These are phyloP conservation scores for Platycercus adscitus DNA, from an alignment of 2,113 vertebrate genomes.

Conservation along the genomic window DNA sequence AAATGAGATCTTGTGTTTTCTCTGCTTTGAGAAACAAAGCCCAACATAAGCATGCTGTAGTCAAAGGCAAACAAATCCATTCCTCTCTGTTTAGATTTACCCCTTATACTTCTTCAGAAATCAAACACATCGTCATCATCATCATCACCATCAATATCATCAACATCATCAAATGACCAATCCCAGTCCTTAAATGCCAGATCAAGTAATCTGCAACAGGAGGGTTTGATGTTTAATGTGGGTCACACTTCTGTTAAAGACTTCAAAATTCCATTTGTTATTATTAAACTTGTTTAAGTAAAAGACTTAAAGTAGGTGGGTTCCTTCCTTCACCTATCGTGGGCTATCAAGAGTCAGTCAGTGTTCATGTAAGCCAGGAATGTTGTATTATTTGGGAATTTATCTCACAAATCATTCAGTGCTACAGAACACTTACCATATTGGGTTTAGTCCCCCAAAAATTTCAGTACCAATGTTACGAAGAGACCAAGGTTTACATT, in stretches of 20 bases:
- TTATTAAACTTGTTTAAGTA: neutral
- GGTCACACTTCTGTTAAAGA: neutral
- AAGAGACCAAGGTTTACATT: neutral
- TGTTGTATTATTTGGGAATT: neutral
- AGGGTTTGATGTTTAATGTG: constrained; percentile 76
- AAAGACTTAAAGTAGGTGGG: neutral
- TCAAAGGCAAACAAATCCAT: constrained; percentile 68
- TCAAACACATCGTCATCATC: constrained; percentile 94
- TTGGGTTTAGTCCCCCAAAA: neutral
- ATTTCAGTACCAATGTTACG: neutral
- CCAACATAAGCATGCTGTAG: constrained; percentile 76
- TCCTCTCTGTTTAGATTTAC: constrained; percentile 75
- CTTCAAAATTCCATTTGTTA: neutral
- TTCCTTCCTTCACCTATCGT: neutral
- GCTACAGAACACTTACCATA: neutral
- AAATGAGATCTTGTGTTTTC: constrained; percentile 61
- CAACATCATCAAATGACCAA: constrained; percentile 94
- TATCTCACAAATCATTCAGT: neutral
- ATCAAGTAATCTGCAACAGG: constrained; percentile 92
- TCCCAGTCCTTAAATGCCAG: constrained; percentile 93
- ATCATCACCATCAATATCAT: constrained; percentile 88
- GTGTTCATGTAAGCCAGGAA: neutral
- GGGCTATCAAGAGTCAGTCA: neutral
- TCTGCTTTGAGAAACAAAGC: constrained; percentile 56
- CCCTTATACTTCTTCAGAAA: constrained; percentile 89